Base-by-base conservation (phyloP, 2,113 vertebrate species). In the Mastomys natalensis region DNA sequence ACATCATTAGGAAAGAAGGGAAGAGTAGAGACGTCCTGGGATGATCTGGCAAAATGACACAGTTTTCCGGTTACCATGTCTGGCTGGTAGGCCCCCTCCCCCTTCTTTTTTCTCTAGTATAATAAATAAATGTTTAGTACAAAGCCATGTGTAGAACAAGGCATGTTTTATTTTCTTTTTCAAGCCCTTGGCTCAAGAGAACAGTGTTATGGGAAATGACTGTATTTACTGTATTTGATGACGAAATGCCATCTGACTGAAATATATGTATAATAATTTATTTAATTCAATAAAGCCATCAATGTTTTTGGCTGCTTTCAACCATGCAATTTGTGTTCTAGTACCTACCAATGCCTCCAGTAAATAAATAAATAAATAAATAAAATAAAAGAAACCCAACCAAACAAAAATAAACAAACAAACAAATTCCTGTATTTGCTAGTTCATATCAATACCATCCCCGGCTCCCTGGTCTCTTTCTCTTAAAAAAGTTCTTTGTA, bases 201-300 rank as follows among this genome's bases (percentile, higher is more conserved):
- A 96, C 0, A 9, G 96, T 97, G 94, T 98, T 98, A 98, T 97
- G 96, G 98, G 98, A 98, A 98, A 98, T 93, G 96, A 96, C 89
- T 86, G 96, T 96, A 96, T 96, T 98, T 98, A 98, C 94, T 97
- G 98, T 97, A 98, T 95, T 97, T 97, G 97, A 98, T 96, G 97
- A 98, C 90, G 96, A 98, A 98, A 98, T 95, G 94, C 97, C 96
- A 98, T 97, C 93, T 97, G 86, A 97, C 85, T 98, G 68, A 98
- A 98, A 98, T 98, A 98, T 96, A 97, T 97, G 93, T 97, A 70
- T 91, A 97, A 97, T 97, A 98, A 98, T 98, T 98, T 96, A 98
- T 95, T 97, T 96, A 84, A 97, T 98, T 98, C 98, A 98, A 97
- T 97, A 98, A 98, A 98, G 97, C 70, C 95, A 98, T 98, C 97